A percentile compares a stretch with the other conserved stretches of the same genome.
Evolutionary conservation across 2,113 vertebrate species (phyloP).

Genomic region (Mohoua ochrocephala): DNA sequence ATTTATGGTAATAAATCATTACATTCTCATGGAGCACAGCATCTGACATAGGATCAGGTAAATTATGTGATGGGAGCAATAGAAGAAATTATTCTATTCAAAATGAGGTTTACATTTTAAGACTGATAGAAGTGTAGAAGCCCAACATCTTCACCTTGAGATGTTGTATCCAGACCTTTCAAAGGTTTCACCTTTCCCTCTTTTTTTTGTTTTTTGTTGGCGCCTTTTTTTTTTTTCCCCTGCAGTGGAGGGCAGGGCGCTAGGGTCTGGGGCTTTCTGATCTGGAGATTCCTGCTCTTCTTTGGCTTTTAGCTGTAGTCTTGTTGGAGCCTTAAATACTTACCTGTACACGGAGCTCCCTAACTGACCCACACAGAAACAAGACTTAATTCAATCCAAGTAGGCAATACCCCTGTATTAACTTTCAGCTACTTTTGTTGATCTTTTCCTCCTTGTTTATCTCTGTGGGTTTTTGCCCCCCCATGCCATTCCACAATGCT

Average conservation of each 20-base stretch:
- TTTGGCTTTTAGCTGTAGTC: background rate
- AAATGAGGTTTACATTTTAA: background rate
- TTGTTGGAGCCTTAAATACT: background rate
- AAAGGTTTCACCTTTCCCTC: background rate
- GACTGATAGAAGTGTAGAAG: background rate
- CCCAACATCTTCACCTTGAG: background rate
- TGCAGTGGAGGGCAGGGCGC: no score
- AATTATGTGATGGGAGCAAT: background rate
- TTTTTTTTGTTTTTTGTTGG: background rate
- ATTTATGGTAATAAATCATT: background rate
- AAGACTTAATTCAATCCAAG: conserved; percentile 45
- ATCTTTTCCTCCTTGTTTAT: conserved; percentile 56
- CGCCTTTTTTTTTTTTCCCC: background rate
- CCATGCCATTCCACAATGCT: conserved; percentile 36
- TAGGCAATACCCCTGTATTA: conserved; percentile 16
- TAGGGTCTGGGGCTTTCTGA: background rate
- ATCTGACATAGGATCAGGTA: background rate
- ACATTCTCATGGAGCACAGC: background rate
- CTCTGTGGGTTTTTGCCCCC: background rate
- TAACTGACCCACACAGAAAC: background rate
- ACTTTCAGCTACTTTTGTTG: conserved; percentile 42
- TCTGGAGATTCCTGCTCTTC: background rate
- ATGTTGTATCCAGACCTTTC: background rate
- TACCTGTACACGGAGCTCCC: background rate
- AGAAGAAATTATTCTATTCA: background rate